phyloP scores from a whole-genome alignment of 1,140 invertebrate genomes.

The Drosophila repletoides region DNA sequence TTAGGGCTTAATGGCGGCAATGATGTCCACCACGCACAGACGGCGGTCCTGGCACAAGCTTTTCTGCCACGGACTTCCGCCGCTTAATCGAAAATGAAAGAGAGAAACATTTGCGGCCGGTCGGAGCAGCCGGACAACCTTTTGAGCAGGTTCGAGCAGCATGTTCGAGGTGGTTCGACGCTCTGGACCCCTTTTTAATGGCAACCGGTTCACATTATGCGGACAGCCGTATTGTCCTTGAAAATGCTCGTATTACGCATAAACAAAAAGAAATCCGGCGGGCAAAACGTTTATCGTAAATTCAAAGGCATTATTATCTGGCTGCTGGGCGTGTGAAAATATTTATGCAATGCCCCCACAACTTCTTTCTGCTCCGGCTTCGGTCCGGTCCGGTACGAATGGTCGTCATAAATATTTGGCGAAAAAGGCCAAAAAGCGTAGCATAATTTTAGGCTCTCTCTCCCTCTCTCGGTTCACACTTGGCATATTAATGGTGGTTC shows the following conservation, averaged over 20 bases:
- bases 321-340: conserved; percentile 62
- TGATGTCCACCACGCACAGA: conserved; percentile 70
- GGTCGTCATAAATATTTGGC: conserved; percentile 54
- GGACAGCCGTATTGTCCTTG: conserved; percentile 61
- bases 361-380: too few relatives aligned
- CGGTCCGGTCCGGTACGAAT: conserved; percentile 7
- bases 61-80: conserved; percentile 59
- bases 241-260: conserved; percentile 42
- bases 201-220: conserved; percentile 74
- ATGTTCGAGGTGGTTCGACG: neutral
- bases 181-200: conserved; percentile 66
- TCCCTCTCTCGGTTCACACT: too few relatives aligned
- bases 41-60: neutral
- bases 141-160: conserved; percentile 19
- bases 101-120: conserved; percentile 66
- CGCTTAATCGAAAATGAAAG: conserved; percentile 76
- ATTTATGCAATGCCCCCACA: conserved; percentile 69
- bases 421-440: conserved; percentile 35
- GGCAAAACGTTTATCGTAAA: conserved; percentile 68
- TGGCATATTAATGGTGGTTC: conserved; percentile 69
- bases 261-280: conserved; percentile 55
- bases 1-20: conserved; percentile 78
- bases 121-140: conserved; percentile 68
- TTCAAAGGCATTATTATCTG: conserved; percentile 73
- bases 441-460: conserved; percentile 39